A percentile compares a stretch with the other conserved stretches of the same genome.
phyloP scores from a whole-genome alignment of 2,888 invertebrate genomes.

The Pyralis farinalis region DNA sequence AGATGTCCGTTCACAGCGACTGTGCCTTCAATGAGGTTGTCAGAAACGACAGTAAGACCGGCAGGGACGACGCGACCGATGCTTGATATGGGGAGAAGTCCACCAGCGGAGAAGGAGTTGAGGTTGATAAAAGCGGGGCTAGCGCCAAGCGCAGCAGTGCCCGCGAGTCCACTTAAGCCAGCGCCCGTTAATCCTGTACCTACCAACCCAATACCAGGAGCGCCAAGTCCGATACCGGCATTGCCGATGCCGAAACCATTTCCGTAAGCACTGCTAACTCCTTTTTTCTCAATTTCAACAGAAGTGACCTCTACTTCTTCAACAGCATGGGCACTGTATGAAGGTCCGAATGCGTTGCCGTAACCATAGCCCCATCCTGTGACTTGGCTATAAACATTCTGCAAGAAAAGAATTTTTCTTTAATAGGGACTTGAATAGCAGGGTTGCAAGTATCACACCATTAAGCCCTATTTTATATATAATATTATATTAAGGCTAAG shows the following conservation, averaged over 20 bases:
- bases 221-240: background rate
- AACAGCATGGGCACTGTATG: background rate
- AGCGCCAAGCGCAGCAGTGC: conserved; percentile 9
- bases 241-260: background rate
- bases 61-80: background rate
- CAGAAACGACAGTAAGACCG: conserved; percentile 1
- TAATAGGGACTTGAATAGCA: too few species aligned
- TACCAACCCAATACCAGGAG: conserved; percentile 23
- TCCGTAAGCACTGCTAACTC: background rate
- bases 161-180: background rate
- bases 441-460: too few species aligned
- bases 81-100: conserved; percentile 2
- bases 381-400: conserved; percentile 19
- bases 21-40: conserved; percentile 9
- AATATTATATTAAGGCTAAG: too few species aligned
- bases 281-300: background rate
- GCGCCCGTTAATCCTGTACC: conserved; percentile 19
- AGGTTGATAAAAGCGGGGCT: conserved; percentile 13
- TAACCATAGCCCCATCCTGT: background rate
- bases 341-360: background rate
- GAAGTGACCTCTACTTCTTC: background rate
- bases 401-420: conserved; percentile 4
- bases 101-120: background rate
- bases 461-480: too few species aligned
- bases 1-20: background rate